Base-by-base conservation (phyloP, 1,140 invertebrate species). In the Zaprionus inermis region DNA sequence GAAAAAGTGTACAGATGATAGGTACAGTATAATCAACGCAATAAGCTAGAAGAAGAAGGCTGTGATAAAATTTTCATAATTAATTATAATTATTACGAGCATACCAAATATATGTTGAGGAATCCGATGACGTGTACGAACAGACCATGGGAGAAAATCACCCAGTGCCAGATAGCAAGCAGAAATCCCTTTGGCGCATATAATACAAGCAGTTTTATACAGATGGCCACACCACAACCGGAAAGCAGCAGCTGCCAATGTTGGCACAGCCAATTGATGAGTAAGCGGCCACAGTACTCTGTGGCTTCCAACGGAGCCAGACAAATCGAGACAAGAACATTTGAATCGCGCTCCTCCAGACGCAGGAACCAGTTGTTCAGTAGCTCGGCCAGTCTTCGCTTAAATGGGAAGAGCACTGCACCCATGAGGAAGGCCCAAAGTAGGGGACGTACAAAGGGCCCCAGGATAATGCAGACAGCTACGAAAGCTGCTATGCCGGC, bases 381-480 rank as follows among this genome's bases (percentile, higher is more conserved):
- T 58, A 93, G 92, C 16, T 93, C 94, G 11, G 95, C 94, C 30
- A 97, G 82, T 1, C 93, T 94, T 12, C 94, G 92, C 85, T 98
- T 98, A 72, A 98, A 95, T 0, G 97, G 97, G 92, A 97, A 96
- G 18, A 98, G 93, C 24, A 97, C 96, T 3, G 96, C 96, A 18
- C 97, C 97, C 55, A 97, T 97, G 14, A 99, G 92, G 52, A 99
- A 93, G 5, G 98, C 98, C 98, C 98, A 99, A 67, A 99, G 94
- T 34, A 99, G 91, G 0, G 98, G 97, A 81, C 97, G 96, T 16
- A 99, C 94, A 93, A 99, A 99, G 0, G 98, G 97, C 88, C 97
- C 96, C 5, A 99, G 92, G 30, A 94, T 94, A 18, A 94, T 90
- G 67, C 91, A 92, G 54, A 98, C 96, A 71, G 96, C 95, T 90